Percentiles rank a stretch among this genome's conserved stretches.
Conservation (phyloP, 2,888 invertebrate species). For the Heliconius erato region DNA sequence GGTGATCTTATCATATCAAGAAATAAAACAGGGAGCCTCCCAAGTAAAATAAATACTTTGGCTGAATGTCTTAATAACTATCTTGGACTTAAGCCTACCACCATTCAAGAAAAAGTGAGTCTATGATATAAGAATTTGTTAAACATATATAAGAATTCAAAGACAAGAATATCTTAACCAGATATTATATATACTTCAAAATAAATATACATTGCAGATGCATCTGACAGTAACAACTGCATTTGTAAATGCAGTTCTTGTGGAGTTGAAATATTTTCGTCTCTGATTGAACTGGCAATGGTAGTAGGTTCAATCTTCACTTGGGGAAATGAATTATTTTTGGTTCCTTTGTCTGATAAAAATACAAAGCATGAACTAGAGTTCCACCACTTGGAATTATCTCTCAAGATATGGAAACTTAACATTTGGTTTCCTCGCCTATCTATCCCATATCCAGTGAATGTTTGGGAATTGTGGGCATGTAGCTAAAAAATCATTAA, state of each 20-base stretch:
- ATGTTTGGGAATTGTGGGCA: too few species aligned
- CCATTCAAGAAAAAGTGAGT: constrained; percentile 74
- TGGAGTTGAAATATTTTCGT: too few species aligned
- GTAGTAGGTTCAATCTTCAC: background rate
- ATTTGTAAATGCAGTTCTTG: too few species aligned
- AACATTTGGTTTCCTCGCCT: too few species aligned
- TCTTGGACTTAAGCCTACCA: constrained; percentile 73
- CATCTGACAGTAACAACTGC: background rate
- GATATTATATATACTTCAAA: background rate
- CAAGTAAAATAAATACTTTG: constrained; percentile 72
- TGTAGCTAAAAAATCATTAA: background rate
- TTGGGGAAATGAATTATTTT: background rate
- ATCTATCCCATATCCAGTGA: too few species aligned
- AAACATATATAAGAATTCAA: background rate
- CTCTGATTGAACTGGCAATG: background rate
- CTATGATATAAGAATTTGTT: background rate
- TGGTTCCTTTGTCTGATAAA: background rate
- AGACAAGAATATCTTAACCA: background rate
- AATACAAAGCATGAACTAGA: too few species aligned
- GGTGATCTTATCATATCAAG: constrained; percentile 77
- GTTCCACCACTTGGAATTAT: too few species aligned
- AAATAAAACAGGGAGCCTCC: constrained; percentile 74
- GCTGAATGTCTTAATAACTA: constrained; percentile 76
- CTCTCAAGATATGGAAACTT: too few species aligned
- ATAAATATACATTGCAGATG: background rate